Evolutionary conservation across 1,140 invertebrate genomes (phyloP).

Genomic region (Ceratina japonica): DNA sequence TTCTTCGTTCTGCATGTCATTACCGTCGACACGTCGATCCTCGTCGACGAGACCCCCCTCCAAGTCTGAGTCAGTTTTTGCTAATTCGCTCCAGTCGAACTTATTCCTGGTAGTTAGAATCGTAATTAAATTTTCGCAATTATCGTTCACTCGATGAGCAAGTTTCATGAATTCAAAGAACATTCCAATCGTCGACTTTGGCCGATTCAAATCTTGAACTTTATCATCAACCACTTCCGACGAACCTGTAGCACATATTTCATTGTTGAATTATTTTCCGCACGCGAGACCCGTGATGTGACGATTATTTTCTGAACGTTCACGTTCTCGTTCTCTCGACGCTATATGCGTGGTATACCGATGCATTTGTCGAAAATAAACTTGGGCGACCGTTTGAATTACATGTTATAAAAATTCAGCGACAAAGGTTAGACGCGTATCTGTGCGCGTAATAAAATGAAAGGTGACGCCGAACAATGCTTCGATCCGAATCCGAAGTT

Average conservation of each 20-base stretch:
- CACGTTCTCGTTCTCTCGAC: too few relatives aligned
- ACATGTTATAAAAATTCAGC: too few relatives aligned
- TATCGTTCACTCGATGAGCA: conserved; percentile 84
- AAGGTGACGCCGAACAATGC: too few relatives aligned
- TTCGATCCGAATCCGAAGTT: too few relatives aligned
- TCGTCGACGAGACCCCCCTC: conserved; percentile 27
- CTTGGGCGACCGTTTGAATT: too few relatives aligned
- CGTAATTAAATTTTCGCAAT: conserved; percentile 81
- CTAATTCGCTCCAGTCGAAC: conserved; percentile 84
- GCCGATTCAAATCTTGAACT: conserved; percentile 46
- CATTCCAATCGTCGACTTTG: conserved; percentile 82
- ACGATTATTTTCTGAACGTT: too few relatives aligned
- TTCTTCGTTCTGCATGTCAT: conserved; percentile 18
- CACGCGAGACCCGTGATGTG: too few relatives aligned
- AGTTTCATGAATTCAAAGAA: conserved; percentile 87
- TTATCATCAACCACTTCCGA: conserved; percentile 41
- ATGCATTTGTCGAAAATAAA: too few relatives aligned
- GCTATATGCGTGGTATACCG: too few relatives aligned
- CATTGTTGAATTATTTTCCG: too few relatives aligned
- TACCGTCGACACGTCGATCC: conserved; percentile 6
- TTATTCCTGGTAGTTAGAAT: conserved; percentile 79
- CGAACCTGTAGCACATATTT: conserved; percentile 35
- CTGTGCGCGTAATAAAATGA: too few relatives aligned
- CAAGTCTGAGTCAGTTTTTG: conserved; percentile 73
- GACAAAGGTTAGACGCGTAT: too few relatives aligned